phyloP scores from a whole-genome alignment of 1,140 invertebrate species.

The Lordiphosa mommai region DNA sequence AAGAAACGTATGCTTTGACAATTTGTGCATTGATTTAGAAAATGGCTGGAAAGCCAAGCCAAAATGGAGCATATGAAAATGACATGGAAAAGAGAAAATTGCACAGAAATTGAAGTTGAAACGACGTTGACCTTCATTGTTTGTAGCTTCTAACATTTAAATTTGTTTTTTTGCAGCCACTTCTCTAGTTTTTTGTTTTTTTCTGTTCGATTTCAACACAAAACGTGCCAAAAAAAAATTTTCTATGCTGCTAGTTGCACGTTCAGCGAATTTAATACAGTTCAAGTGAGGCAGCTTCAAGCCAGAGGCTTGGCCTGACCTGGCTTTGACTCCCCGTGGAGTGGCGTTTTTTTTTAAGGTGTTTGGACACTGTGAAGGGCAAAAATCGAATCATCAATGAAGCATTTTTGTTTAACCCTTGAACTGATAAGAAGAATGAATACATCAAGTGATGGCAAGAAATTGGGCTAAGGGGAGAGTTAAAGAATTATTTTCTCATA shows the following conservation, averaged over 20 bases:
- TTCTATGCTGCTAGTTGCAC: slow-evolving; percentile 57
- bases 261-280: slow-evolving; percentile 65
- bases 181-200: slow-evolving; percentile 29
- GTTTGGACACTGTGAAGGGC: slow-evolving; percentile 7
- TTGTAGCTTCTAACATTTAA: slow-evolving; percentile 67
- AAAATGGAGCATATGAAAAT: slow-evolving; percentile 61
- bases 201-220: slow-evolving; percentile 67
- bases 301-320: slow-evolving; percentile 11
- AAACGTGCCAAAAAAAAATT: slow-evolving; percentile 53
- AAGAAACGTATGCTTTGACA: slow-evolving; percentile 47
- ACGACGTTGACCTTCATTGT: slow-evolving; percentile 61
- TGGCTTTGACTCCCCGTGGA: slow-evolving; percentile 29
- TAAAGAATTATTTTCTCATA: no score
- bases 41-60: slow-evolving; percentile 27
- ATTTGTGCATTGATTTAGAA: slow-evolving; percentile 76
- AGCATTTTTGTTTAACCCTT: no score
- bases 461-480: no score
- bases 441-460: no score
- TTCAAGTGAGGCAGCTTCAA: slow-evolving; percentile 35
- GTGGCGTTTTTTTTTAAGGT: slow-evolving; percentile 16
- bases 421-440: no score
- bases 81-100: slow-evolving; percentile 65
- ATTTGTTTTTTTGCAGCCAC: slow-evolving; percentile 55
- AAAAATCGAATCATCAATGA: neutral
- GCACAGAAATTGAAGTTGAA: slow-evolving; percentile 59